Percentiles rank a stretch among this genome's conserved stretches.
These are phyloP conservation scores for Ceratothoa steindachneri DNA, from an alignment of 2,888 invertebrate species.

Conservation along the genomic window DNA sequence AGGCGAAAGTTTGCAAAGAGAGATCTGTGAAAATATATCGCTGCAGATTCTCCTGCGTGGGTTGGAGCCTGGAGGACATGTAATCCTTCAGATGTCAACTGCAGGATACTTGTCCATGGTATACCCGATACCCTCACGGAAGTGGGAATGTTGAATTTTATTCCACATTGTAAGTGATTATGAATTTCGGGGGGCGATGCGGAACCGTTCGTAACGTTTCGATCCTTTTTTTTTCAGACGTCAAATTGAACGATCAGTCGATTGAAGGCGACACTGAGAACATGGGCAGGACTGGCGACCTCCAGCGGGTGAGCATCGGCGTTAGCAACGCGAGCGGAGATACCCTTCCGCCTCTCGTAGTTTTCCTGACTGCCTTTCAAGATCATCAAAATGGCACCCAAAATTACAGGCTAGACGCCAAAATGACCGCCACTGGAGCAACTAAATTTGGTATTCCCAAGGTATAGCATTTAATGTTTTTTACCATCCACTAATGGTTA, in stretches of 20 bases:
- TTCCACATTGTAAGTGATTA: too few relatives aligned
- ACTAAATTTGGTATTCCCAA: slow-evolving; percentile 7
- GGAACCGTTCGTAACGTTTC: too few relatives aligned
- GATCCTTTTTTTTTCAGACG: slow-evolving; percentile 15
- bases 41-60: too few relatives aligned
- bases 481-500: neutral
- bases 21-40: too few relatives aligned
- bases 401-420: slow-evolving; percentile 42
- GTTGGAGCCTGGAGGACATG: too few relatives aligned
- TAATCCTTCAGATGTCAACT: too few relatives aligned
- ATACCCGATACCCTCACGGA: too few relatives aligned
- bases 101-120: too few relatives aligned
- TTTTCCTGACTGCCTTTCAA: slow-evolving; percentile 38
- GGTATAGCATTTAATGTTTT: neutral
- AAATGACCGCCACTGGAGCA: slow-evolving; percentile 44
- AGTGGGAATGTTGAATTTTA: too few relatives aligned
- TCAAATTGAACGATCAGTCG: slow-evolving; percentile 25
- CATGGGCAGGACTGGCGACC: slow-evolving; percentile 24
- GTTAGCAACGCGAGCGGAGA: slow-evolving; percentile 38
- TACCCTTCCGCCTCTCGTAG: slow-evolving; percentile 31
- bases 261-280: slow-evolving; percentile 33
- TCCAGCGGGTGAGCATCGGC: slow-evolving; percentile 20
- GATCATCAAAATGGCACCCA: slow-evolving; percentile 47
- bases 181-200: too few relatives aligned
- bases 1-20: too few relatives aligned